Evolutionary conservation across 1,140 invertebrate species (phyloP).

Genomic region (Bombus sylvicola): DNA sequence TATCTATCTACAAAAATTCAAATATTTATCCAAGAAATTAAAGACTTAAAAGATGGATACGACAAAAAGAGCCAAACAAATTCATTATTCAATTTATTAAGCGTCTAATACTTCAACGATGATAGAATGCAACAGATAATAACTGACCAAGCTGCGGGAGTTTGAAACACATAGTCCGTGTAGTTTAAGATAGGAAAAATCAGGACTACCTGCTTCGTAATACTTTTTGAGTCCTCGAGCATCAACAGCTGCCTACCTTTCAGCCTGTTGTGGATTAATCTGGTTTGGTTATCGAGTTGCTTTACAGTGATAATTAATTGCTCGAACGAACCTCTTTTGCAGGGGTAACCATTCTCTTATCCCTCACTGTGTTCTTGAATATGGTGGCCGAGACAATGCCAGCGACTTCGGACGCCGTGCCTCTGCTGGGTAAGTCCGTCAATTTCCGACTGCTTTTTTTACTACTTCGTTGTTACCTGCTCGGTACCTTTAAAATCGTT

Average conservation of each 20-base stretch:
- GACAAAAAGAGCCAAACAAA: background rate
- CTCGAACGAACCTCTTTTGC: conserved; percentile 65
- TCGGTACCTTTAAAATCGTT: background rate
- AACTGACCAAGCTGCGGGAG: no score
- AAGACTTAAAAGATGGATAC: no score
- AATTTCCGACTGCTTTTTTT: conserved; percentile 15
- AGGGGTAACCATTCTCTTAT: conserved; percentile 95
- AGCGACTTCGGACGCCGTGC: conserved; percentile 92
- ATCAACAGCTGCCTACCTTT: background rate
- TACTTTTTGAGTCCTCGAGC: background rate
- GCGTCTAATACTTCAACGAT: background rate
- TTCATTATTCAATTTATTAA: background rate
- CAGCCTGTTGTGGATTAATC: conserved; percentile 34
- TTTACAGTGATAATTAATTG: conserved; percentile 54
- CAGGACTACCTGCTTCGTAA: background rate
- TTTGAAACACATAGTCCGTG: no score
- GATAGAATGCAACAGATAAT: background rate
- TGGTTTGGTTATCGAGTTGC: background rate
- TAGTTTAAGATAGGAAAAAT: background rate
- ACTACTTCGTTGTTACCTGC: background rate
- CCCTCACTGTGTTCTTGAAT: conserved; percentile 94
- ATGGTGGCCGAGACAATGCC: conserved; percentile 93
- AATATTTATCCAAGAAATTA: background rate
- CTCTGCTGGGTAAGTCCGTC: conserved; percentile 88
- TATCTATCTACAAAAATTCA: background rate